Conservation (phyloP, 2,113 vertebrate species). For the Setophaga kirtlandii region DNA sequence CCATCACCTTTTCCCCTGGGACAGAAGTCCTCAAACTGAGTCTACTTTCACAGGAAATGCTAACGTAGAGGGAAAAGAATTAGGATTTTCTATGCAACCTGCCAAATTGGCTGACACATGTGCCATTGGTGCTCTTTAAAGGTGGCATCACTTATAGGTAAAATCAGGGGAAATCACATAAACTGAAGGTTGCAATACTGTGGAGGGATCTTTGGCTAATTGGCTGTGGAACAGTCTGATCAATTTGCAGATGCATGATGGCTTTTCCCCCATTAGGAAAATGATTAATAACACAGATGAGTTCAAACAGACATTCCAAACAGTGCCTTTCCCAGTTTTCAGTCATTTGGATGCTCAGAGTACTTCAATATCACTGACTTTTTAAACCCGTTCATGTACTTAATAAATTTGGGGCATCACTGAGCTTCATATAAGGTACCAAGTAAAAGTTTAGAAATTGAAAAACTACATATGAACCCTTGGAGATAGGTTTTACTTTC, state of each 20-base stretch:
- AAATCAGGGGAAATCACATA: not conserved
- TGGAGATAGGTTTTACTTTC: not conserved
- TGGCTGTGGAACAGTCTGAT: not conserved
- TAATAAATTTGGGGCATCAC: not conserved
- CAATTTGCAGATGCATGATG: not conserved
- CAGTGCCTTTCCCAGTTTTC: not conserved
- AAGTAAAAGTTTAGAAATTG: not conserved
- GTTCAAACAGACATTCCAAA: not conserved
- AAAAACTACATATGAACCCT: not conserved
- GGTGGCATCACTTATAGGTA: not conserved
- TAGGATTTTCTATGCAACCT: not conserved
- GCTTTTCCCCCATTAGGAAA: not conserved
- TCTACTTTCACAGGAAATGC: not conserved
- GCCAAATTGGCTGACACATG: not conserved
- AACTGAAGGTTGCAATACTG: not conserved
- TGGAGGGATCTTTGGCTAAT: not conserved
- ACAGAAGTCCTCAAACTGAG: not conserved
- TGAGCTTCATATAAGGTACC: not conserved
- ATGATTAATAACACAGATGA: not conserved
- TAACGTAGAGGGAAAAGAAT: not conserved
- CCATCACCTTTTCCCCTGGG: not conserved
- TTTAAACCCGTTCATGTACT: not conserved
- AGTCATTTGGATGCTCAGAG: not conserved
- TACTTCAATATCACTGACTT: not conserved
- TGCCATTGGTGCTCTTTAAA: not conserved